Percentiles rank a stretch among this genome's conserved stretches.
phyloP scores from a whole-genome alignment of 2,797 vertebrate species.

The Poecilia velifera region DNA sequence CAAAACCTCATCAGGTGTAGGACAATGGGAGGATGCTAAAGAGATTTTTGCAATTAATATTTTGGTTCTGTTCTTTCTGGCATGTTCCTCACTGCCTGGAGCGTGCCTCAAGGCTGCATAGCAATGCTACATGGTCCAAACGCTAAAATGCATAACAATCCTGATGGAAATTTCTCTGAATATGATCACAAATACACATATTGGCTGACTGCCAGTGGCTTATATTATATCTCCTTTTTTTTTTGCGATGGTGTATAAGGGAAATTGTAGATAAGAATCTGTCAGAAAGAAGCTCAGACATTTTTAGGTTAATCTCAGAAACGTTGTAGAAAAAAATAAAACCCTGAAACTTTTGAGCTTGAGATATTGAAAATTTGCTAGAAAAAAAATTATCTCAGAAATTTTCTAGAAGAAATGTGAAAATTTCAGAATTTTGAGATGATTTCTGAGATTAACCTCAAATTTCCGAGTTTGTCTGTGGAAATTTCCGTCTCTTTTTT shows the following conservation, averaged over 20 bases:
- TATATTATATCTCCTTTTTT: not conserved
- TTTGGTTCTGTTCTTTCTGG: not conserved
- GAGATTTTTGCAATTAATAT: not conserved
- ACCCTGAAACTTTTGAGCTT: no score
- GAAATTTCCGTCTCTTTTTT: not conserved
- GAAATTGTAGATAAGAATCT: no score
- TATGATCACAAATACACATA: not conserved
- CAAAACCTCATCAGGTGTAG: not conserved
- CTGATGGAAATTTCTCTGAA: not conserved
- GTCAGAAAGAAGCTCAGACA: no score
- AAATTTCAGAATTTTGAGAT: no score
- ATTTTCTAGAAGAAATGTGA: no score
- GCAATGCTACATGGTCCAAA: not conserved
- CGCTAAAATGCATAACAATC: not conserved
- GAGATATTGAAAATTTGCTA: no score
- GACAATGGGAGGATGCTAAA: not conserved
- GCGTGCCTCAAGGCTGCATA: slow-evolving; percentile 6
- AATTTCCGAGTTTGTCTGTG: no score
- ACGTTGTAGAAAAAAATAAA: no score
- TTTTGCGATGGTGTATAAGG: not conserved
- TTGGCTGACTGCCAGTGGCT: no score
- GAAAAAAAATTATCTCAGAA: no score
- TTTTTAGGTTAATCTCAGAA: no score
- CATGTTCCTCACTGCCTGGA: not conserved
- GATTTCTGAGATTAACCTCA: no score